Base-by-base conservation (phyloP, 2,888 invertebrate species). In the Cremastobaeus sp. region DNA sequence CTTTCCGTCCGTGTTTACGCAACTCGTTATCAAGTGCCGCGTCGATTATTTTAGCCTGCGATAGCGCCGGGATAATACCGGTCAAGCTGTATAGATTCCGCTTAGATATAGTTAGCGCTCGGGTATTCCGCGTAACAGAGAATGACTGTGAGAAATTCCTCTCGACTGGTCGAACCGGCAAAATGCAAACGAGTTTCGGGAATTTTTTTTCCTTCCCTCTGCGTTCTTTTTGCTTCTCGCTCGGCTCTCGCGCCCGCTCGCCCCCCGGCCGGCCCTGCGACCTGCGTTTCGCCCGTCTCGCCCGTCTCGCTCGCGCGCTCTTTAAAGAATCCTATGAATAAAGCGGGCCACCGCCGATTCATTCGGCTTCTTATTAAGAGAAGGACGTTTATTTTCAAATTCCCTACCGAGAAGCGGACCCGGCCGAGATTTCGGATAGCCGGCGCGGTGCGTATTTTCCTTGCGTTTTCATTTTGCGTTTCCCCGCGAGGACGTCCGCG, bases 81-180 rank as follows among this genome's bases (percentile, higher is more conserved):
- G 37, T 60, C 34, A 17, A 35, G 20, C 50, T 20, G 14, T 48
- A 59, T 69, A 69, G 54, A 69, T 60, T 28, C 30, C 50, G 60
- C 47, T 48, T 62, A 43, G 64, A 71, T 71, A 70, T 57, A 57
- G 64, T 64, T 57, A 41, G 50, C 50, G 64, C 55, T 48, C 57
- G 54, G 60, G 48, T 69, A 74, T 70, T 70, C 60, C 55, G 60
- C 55, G 65, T 60, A 70, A 65, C 52, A 37, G 52, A 52, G 64
- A 59, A 70, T 74, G 74, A 66, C 69, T 74, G 59, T 64, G 55
- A 65, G 60, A 60, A 69, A 74, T 74, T 70, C 70, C 65, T 45
- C 66, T 65, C 65, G 66, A 74, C 70, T 70, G 65, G 74, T 60
- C 57, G 68, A 69, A 74, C 74, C 68, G 68, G 68, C 68, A 73